These are phyloP conservation scores for Helogale parvula DNA, from an alignment of 2,113 vertebrate species.

Conservation along the genomic window DNA sequence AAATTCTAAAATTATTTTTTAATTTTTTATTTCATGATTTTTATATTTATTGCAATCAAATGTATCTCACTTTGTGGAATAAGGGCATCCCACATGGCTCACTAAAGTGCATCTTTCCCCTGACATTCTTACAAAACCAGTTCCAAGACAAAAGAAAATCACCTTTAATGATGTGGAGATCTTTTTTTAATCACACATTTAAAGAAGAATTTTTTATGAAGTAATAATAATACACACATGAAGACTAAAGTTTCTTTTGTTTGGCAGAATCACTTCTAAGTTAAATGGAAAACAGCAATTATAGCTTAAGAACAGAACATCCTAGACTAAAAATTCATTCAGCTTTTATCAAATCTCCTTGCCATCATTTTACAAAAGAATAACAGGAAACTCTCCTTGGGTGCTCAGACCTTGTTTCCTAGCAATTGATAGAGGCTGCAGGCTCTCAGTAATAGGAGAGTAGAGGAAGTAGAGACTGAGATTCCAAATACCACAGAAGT, in stretches of 20 bases:
- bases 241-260: slow-evolving; percentile 66
- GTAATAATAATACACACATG: slow-evolving; percentile 40
- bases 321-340: slow-evolving; percentile 60
- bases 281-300: slow-evolving; percentile 73
- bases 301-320: slow-evolving; percentile 75
- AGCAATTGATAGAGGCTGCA: slow-evolving; percentile 54
- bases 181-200: slow-evolving; percentile 45
- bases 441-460: slow-evolving; percentile 26
- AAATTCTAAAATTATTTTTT: slow-evolving; percentile 49
- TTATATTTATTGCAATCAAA: neutral
- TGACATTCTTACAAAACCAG: slow-evolving; percentile 4
- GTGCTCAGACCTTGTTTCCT: slow-evolving; percentile 66
- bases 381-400: slow-evolving; percentile 56
- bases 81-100: neutral
- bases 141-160: slow-evolving; percentile 55
- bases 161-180: slow-evolving; percentile 15
- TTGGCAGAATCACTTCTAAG: slow-evolving; percentile 66
- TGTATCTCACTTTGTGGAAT: slow-evolving; percentile 9
- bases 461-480: neutral
- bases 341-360: slow-evolving; percentile 63
- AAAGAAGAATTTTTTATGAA: slow-evolving; percentile 45
- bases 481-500: neutral
- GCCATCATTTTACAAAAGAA: slow-evolving; percentile 50
- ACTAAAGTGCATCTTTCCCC: neutral
- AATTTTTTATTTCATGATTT: neutral